Conservation (phyloP, 2,113 vertebrate genomes). For the Isichthys henryi region DNA sequence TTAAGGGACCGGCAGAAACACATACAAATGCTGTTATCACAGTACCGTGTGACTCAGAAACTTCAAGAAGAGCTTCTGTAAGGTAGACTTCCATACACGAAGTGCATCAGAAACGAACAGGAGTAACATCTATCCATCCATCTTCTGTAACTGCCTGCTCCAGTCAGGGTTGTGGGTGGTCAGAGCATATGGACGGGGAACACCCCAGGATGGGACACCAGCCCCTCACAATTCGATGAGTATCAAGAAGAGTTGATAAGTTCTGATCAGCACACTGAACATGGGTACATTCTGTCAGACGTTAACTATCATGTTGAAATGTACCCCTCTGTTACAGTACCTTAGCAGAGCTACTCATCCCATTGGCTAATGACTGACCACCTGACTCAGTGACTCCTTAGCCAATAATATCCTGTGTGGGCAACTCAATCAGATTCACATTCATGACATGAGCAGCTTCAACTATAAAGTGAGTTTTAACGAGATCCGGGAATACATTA, state of each 20-base stretch:
- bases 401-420: not conserved
- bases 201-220: no score
- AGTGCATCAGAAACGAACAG: conserved; percentile 4
- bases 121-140: not conserved
- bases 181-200: not conserved
- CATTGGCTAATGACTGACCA: not conserved
- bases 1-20: not conserved
- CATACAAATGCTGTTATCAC: not conserved
- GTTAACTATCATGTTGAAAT: not conserved
- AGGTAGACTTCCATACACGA: not conserved
- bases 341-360: not conserved
- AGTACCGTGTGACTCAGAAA: not conserved
- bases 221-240: not conserved
- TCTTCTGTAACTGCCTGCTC: not conserved
- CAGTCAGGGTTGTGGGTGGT: not conserved
- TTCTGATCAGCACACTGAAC: not conserved
- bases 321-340: not conserved
- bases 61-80: not conserved
- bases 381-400: not conserved
- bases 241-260: not conserved
- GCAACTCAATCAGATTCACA: not conserved
- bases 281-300: not conserved
- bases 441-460: not conserved
- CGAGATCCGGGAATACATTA: not conserved
- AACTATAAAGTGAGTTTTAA: not conserved